A percentile compares a stretch with the other conserved stretches of the same genome.
Conservation (phyloP, 2,113 vertebrate species). For the Haliaeetus leucogaster region DNA sequence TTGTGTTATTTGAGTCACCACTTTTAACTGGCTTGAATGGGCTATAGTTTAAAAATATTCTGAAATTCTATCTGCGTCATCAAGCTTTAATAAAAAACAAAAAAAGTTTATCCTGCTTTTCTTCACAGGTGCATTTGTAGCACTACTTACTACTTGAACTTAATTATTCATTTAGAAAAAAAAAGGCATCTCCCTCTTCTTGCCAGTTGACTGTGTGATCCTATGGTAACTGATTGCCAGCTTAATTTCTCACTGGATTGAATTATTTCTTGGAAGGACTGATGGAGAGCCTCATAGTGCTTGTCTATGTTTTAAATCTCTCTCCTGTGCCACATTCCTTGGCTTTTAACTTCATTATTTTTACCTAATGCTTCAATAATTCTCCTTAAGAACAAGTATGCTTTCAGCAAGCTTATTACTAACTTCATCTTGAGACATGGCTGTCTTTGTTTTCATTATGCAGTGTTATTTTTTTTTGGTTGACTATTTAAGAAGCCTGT, state of each 20-base stretch:
- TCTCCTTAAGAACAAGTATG: neutral
- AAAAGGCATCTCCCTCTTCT: neutral
- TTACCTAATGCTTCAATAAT: neutral
- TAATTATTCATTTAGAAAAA: neutral
- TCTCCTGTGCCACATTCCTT: neutral
- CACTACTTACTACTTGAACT: neutral
- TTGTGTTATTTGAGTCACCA: neutral
- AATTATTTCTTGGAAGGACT: neutral
- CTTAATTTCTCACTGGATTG: neutral
- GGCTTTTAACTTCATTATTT: neutral
- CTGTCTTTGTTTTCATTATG: neutral
- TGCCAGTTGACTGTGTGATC: neutral
- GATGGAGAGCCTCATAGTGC: neutral
- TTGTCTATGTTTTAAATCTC: neutral
- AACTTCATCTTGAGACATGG: neutral
- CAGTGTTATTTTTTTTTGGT: too few relatives aligned
- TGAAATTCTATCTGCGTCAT: neutral
- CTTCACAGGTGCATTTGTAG: neutral
- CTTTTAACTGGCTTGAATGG: neutral
- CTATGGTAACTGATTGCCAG: neutral
- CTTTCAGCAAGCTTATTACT: neutral
- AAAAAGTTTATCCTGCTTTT: neutral
- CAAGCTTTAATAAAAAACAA: neutral
- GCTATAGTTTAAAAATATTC: neutral
- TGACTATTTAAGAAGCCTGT: neutral